These are phyloP conservation scores for Bursaphelenchus mucronatus DNA, from an alignment of 1,140 invertebrate genomes.

Conservation along the genomic window DNA sequence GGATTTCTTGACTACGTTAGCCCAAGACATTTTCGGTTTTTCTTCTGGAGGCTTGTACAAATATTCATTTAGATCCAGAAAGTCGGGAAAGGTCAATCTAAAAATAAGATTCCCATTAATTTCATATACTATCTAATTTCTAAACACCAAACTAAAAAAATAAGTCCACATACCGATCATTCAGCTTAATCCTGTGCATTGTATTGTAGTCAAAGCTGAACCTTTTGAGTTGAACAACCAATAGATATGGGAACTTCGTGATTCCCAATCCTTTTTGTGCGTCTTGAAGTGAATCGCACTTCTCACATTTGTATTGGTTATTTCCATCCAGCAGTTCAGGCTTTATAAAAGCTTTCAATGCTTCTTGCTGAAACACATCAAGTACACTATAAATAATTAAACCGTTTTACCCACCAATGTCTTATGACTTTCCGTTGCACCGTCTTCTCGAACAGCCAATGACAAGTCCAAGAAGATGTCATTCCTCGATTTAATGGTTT, in stretches of 20 bases:
- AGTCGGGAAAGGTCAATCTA: conserved; percentile 79
- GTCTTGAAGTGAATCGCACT: conserved; percentile 80
- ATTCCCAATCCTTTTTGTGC: conserved; percentile 87
- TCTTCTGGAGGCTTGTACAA: conserved; percentile 62
- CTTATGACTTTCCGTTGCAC: conserved; percentile 72
- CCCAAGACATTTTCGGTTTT: background rate
- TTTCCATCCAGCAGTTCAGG: conserved; percentile 78
- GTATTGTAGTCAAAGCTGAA: conserved; percentile 86
- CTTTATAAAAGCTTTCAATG: conserved; percentile 76
- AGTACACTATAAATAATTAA: background rate
- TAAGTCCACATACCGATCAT: conserved; percentile 72
- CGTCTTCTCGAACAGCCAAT: conserved; percentile 78
- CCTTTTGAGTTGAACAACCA: conserved; percentile 80
- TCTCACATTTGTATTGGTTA: conserved; percentile 85
- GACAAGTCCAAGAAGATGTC: conserved; percentile 84
- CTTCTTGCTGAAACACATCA: conserved; percentile 70
- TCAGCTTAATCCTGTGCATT: conserved; percentile 80
- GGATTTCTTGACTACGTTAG: background rate
- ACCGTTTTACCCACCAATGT: conserved; percentile 69
- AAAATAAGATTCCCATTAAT: conserved; percentile 46
- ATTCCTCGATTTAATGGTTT: conserved; percentile 75
- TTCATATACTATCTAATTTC: too few relatives aligned
- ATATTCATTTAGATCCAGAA: conserved; percentile 76
- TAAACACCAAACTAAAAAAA: conserved; percentile 5
- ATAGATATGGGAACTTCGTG: conserved; percentile 78